These are phyloP conservation scores for Tichodroma muraria DNA, from an alignment of 2,113 vertebrate species.

Conservation along the genomic window DNA sequence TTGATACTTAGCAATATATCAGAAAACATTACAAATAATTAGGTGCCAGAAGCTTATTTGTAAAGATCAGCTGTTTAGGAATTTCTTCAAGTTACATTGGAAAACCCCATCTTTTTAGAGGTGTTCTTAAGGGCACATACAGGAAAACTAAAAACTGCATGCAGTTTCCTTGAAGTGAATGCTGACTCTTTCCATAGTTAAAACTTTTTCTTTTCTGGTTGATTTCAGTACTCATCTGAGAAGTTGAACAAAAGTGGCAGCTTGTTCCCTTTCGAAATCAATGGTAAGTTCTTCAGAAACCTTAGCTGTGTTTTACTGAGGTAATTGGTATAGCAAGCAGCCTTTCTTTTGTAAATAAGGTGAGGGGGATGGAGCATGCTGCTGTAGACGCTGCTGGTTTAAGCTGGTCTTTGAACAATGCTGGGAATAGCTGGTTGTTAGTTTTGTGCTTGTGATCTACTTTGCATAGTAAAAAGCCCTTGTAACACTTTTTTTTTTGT, in stretches of 20 bases:
- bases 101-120: background rate
- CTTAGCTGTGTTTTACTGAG: conserved; percentile 25
- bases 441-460: conserved; percentile 61
- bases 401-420: conserved; percentile 41
- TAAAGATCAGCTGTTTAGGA: background rate
- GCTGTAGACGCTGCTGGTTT: conserved; percentile 34
- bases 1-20: background rate
- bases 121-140: background rate
- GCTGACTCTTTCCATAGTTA: conserved; percentile 5
- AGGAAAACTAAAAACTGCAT: background rate
- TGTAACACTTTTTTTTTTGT: background rate
- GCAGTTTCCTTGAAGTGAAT: background rate
- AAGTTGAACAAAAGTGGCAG: conserved; percentile 66
- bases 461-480: conserved; percentile 49
- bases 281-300: conserved; percentile 67
- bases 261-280: conserved; percentile 71
- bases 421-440: conserved; percentile 49
- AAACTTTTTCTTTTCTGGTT: conserved; percentile 46
- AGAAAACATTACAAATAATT: background rate
- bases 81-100: background rate
- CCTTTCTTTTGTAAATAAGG: conserved; percentile 69
- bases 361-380: conserved; percentile 56
- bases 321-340: conserved; percentile 52
- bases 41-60: background rate
- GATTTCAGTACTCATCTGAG: conserved; percentile 73